Percentiles rank a stretch among this genome's conserved stretches.
phyloP scores from a whole-genome alignment of 2,888 invertebrate genomes.

The Phorcus lineatus region DNA sequence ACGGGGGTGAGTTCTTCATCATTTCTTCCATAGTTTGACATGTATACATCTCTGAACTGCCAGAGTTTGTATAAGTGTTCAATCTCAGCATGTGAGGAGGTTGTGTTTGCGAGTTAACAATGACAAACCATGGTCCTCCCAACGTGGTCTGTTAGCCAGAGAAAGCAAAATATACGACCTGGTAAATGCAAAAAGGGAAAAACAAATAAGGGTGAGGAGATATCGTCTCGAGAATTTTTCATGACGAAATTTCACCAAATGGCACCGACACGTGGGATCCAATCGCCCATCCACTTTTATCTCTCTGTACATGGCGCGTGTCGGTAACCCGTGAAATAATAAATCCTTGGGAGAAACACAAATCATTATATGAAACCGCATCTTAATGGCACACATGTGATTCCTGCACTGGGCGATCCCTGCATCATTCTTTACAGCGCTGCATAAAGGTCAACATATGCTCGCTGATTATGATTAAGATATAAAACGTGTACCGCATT shows the following conservation, averaged over 20 bases:
- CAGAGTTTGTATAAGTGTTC: background rate
- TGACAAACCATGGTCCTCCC: background rate
- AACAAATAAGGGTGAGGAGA: background rate
- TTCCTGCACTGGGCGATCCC: background rate
- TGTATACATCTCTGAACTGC: background rate
- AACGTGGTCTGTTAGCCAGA: background rate
- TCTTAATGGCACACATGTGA: background rate
- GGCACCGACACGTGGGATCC: background rate
- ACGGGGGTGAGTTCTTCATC: background rate
- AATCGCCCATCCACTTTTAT: background rate
- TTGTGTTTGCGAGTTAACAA: background rate
- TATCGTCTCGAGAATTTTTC: background rate
- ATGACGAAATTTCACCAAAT: constrained; percentile 5
- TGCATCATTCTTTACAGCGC: too few species aligned
- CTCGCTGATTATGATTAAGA: too few species aligned
- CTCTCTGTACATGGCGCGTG: background rate
- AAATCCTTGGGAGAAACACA: background rate
- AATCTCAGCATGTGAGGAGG: background rate
- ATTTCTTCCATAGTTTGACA: constrained; percentile 2
- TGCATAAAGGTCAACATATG: too few species aligned
- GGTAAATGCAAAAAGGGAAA: background rate
- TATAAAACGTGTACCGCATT: too few species aligned
- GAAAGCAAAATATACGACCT: background rate
- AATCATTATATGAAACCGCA: constrained; percentile 2
- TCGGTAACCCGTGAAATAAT: background rate